Conservation (phyloP, 2,113 vertebrate genomes). For the Chauna torquata region DNA sequence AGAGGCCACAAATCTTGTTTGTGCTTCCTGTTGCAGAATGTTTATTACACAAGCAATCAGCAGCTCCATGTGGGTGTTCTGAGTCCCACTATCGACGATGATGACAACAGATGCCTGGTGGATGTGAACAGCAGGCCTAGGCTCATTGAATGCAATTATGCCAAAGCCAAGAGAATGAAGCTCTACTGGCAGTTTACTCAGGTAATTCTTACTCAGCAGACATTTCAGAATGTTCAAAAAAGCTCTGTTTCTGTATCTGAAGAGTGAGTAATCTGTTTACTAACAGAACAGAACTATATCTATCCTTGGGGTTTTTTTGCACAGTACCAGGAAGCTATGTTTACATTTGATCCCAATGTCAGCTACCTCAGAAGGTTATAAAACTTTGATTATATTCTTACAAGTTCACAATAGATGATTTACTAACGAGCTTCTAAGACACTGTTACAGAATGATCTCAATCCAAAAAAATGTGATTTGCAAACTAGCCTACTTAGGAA, state of each 20-base stretch:
- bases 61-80: constrained; percentile 91
- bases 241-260: background rate
- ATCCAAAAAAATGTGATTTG: background rate
- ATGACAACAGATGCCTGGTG: constrained; percentile 98
- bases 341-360: background rate
- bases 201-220: constrained; percentile 75
- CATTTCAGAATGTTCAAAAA: constrained; percentile 5
- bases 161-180: constrained; percentile 96
- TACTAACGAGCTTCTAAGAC: background rate
- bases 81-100: constrained; percentile 94
- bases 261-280: background rate
- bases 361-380: background rate
- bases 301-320: background rate
- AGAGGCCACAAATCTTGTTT: constrained; percentile 45
- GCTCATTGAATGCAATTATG: constrained; percentile 96
- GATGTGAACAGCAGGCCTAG: constrained; percentile 92
- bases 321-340: background rate
- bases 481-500: background rate
- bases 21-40: constrained; percentile 85
- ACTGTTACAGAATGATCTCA: background rate
- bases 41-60: constrained; percentile 94
- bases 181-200: constrained; percentile 97
- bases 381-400: background rate
- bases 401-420: background rate
- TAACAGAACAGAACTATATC: background rate